A percentile compares a stretch with the other conserved stretches of the same genome.
Evolutionary conservation across 1,140 invertebrate species (phyloP).

Genomic region (Tetragonula clypearis): DNA sequence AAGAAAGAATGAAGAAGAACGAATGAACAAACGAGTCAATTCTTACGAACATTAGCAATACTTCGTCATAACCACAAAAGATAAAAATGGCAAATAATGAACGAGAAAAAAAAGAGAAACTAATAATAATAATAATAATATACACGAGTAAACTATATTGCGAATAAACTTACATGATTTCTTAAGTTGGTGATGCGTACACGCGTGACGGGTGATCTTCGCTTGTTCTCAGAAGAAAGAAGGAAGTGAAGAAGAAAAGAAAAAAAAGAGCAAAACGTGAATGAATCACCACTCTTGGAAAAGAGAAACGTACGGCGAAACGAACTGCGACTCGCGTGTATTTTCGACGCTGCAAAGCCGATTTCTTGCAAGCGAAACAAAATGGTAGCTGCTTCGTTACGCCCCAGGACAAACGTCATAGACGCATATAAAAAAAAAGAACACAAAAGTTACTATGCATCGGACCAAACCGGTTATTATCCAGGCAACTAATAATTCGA

Average conservation of each 20-base stretch:
- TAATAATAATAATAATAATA: slow-evolving; percentile 37
- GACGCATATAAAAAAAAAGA: background rate
- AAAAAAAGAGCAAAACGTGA: background rate
- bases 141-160: slow-evolving; percentile 37
- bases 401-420: slow-evolving; percentile 51
- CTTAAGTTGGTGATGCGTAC: slow-evolving; percentile 54
- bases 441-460: background rate
- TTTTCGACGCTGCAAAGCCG: slow-evolving; percentile 26
- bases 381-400: slow-evolving; percentile 74
- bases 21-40: slow-evolving; percentile 72
- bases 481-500: background rate
- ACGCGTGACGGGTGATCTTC: slow-evolving; percentile 28
- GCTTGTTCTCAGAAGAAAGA: slow-evolving; percentile 37
- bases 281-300: background rate
- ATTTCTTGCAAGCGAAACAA: slow-evolving; percentile 68
- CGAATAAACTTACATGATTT: slow-evolving; percentile 38
- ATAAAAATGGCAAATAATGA: slow-evolving; percentile 52
- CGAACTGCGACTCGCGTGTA: slow-evolving; percentile 46
- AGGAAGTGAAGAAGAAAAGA: background rate
- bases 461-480: slow-evolving; percentile 19
- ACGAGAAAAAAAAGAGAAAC: slow-evolving; percentile 34
- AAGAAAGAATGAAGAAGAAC: slow-evolving; percentile 53
- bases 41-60: slow-evolving; percentile 77
- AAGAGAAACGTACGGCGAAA: background rate
- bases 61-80: slow-evolving; percentile 63